Evolutionary conservation across 2,888 invertebrate species (phyloP).

Genomic region (Drosophila suboccidentalis): DNA sequence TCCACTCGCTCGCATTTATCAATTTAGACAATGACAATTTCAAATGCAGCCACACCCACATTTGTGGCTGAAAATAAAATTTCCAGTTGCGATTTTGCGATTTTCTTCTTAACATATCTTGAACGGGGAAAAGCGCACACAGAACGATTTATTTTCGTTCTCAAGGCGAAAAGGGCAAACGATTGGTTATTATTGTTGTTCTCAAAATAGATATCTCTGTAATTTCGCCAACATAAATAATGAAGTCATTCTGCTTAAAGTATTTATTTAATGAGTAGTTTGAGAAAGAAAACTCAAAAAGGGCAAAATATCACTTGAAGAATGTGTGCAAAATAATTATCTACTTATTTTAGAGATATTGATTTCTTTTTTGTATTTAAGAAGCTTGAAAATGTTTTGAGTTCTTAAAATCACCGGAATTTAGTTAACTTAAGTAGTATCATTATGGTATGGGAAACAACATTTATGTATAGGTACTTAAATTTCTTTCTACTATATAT

Average conservation of each 20-base stretch:
- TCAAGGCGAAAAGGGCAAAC: constrained; percentile 9
- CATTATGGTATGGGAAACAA: too few relatives aligned
- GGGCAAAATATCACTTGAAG: too few relatives aligned
- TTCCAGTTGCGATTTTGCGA: constrained; percentile 44
- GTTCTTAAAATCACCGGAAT: too few relatives aligned
- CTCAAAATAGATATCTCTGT: constrained; percentile 8
- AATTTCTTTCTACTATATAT: too few relatives aligned
- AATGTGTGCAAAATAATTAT: too few relatives aligned
- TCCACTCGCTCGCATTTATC: constrained; percentile 54
- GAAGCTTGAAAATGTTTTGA: too few relatives aligned
- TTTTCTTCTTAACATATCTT: constrained; percentile 26
- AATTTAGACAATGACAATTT: constrained; percentile 54
- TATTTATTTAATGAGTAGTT: too few relatives aligned
- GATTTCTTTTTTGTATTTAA: too few relatives aligned
- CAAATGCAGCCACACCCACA: constrained; percentile 39
- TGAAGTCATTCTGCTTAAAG: neutral
- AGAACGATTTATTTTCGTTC: constrained; percentile 44
- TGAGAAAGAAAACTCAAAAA: too few relatives aligned
- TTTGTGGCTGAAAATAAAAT: constrained; percentile 26
- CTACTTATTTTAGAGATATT: too few relatives aligned
- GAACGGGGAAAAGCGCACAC: neutral
- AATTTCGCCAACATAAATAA: neutral
- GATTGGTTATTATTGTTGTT: constrained; percentile 15
- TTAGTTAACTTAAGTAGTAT: too few relatives aligned
- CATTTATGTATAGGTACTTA: too few relatives aligned